These are phyloP conservation scores for Pseudotriccus pelzelni DNA, from an alignment of 2,797 vertebrate species.

Conservation along the genomic window DNA sequence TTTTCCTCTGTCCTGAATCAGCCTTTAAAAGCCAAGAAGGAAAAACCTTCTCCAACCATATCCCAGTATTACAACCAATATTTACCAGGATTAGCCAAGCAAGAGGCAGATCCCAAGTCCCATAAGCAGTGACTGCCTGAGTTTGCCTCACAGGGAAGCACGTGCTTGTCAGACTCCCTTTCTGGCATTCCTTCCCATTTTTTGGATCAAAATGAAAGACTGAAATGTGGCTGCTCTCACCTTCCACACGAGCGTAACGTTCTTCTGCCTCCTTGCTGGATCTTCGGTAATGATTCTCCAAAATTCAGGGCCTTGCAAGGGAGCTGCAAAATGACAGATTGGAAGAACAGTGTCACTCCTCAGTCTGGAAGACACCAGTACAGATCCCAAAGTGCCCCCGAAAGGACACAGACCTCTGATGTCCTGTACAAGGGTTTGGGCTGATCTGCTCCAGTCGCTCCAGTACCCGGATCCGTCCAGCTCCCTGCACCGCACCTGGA, in stretches of 20 bases:
- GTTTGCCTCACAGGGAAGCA: background rate
- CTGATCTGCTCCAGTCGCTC: slow-evolving; percentile 87
- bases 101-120: background rate
- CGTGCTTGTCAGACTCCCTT: rapidly evolving
- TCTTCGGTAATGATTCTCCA: slow-evolving; percentile 85
- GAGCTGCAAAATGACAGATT: slow-evolving; percentile 76
- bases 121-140: background rate
- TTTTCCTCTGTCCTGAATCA: background rate
- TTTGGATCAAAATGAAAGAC: background rate
- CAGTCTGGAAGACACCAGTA: rapidly evolving
- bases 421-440: slow-evolving; percentile 76
- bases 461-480: slow-evolving; percentile 78
- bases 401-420: slow-evolving; percentile 78
- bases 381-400: background rate
- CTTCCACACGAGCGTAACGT: slow-evolving; percentile 89
- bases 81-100: background rate
- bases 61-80: background rate
- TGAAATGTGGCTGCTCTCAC: slow-evolving; percentile 66
- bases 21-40: background rate
- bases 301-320: slow-evolving; percentile 88
- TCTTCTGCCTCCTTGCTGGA: slow-evolving; percentile 73
- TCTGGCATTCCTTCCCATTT: background rate
- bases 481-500: slow-evolving; percentile 83
- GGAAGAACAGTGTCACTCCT: background rate
- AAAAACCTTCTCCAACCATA: background rate